Conservation (phyloP, 2,113 vertebrate species). For the Corythoichthys intestinalis region DNA sequence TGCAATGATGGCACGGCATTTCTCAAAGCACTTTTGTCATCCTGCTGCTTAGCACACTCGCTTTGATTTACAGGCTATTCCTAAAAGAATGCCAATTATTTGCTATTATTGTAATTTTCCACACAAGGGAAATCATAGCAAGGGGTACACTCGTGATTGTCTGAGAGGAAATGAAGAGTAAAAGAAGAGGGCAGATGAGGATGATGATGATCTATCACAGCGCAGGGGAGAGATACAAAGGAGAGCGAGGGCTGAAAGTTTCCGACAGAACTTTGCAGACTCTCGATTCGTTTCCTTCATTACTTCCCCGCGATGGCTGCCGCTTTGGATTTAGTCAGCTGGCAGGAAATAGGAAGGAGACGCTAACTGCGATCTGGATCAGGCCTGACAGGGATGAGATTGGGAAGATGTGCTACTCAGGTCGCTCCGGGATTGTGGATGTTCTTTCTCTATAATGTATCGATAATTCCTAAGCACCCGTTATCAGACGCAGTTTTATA, state of each 20-base stretch:
- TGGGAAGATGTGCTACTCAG: constrained; percentile 18
- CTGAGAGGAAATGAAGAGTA: not conserved
- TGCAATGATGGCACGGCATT: not conserved
- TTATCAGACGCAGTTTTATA: too few species aligned
- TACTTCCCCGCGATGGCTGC: constrained; percentile 58
- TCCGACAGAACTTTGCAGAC: constrained; percentile 53
- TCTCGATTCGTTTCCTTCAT: constrained; percentile 54
- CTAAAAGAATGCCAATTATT: constrained; percentile 4
- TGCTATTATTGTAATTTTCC: not conserved
- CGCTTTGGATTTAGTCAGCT: constrained; percentile 63
- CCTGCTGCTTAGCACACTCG: not conserved
- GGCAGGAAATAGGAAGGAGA: constrained; percentile 40
- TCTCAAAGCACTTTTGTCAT: not conserved
- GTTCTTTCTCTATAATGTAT: not conserved
- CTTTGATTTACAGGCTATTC: not conserved
- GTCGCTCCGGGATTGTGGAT: not conserved
- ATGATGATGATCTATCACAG: constrained; percentile 37
- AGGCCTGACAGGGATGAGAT: constrained; percentile 28
- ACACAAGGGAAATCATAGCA: not conserved
- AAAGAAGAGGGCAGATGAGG: constrained; percentile 20
- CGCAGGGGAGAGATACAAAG: constrained; percentile 7
- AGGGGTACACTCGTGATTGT: not conserved
- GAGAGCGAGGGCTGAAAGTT: constrained; percentile 24
- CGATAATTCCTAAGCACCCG: not conserved
- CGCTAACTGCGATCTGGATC: constrained; percentile 60